Evolutionary conservation across 2,888 invertebrate genomes (phyloP).

Genomic region (Himalopsyche kuldschensis): DNA sequence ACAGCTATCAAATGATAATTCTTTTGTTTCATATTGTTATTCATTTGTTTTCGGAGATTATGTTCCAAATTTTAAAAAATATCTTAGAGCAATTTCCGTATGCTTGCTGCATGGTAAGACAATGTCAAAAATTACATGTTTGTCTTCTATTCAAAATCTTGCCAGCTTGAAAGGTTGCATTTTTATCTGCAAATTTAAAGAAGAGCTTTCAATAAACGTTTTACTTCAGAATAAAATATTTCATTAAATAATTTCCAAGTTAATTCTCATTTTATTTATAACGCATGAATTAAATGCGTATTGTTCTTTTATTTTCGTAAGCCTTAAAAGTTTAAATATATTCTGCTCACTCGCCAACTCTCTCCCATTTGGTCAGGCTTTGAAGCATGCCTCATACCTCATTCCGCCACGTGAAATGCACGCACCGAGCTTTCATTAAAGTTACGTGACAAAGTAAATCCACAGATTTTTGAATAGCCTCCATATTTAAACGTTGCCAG

Average conservation of each 20-base stretch:
- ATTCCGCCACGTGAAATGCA: neutral
- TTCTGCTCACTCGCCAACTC: neutral
- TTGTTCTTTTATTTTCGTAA: neutral
- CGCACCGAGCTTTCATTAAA: constrained; percentile 20
- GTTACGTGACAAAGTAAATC: constrained; percentile 12
- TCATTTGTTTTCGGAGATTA: too few relatives aligned
- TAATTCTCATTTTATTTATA: neutral
- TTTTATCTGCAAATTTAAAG: too few relatives aligned
- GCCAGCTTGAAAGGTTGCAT: too few relatives aligned
- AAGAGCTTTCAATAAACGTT: too few relatives aligned
- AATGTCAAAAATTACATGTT: too few relatives aligned
- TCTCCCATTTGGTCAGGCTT: neutral
- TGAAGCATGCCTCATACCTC: neutral
- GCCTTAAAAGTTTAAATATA: neutral
- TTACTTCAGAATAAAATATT: too few relatives aligned
- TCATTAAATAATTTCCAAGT: too few relatives aligned
- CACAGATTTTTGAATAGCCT: neutral
- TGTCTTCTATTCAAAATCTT: too few relatives aligned
- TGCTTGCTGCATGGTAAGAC: too few relatives aligned
- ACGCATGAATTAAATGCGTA: neutral
- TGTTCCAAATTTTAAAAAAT: too few relatives aligned
- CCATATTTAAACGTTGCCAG: neutral
- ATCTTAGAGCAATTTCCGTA: too few relatives aligned
- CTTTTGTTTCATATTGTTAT: too few relatives aligned
- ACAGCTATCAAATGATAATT: neutral